Percentiles rank a stretch among this genome's conserved stretches.
phyloP scores from a whole-genome alignment of 2,888 invertebrate genomes.

The Phytoseiulus persimilis region DNA sequence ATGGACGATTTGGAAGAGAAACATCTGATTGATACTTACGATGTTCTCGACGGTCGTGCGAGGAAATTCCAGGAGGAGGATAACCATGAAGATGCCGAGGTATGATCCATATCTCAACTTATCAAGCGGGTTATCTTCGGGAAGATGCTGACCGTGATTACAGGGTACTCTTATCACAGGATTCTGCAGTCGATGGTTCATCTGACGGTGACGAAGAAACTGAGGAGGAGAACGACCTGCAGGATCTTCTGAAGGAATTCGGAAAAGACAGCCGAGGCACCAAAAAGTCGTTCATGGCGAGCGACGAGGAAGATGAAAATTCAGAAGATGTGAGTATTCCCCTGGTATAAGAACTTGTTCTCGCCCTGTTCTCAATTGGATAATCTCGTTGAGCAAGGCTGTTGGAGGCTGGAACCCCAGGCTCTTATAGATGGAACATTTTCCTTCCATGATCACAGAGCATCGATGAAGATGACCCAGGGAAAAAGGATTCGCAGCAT shows the following conservation, averaged over 20 bases:
- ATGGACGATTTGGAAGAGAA: conserved; percentile 27
- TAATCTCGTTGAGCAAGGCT: too few species aligned
- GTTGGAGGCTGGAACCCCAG: too few species aligned
- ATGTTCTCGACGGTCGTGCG: conserved; percentile 7
- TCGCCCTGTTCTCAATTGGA: too few species aligned
- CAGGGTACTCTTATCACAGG: not conserved
- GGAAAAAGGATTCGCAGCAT: too few species aligned
- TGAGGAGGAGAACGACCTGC: not conserved
- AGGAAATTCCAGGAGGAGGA: not conserved
- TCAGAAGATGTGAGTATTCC: too few species aligned
- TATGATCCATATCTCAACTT: not conserved
- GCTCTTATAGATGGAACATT: too few species aligned
- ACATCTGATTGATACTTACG: conserved; percentile 30
- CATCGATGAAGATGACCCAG: too few species aligned
- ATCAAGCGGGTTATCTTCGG: not conserved
- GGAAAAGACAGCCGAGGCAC: not conserved
- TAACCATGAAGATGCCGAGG: not conserved
- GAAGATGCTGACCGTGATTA: not conserved
- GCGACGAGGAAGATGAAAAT: not conserved
- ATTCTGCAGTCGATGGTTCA: not conserved
- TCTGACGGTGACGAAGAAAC: not conserved
- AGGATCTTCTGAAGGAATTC: not conserved
- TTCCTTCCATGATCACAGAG: too few species aligned
- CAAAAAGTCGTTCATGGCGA: not conserved
- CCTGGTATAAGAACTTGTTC: too few species aligned